phyloP scores from a whole-genome alignment of 2,888 invertebrate genomes.

The Lasioglossum leucozonium region DNA sequence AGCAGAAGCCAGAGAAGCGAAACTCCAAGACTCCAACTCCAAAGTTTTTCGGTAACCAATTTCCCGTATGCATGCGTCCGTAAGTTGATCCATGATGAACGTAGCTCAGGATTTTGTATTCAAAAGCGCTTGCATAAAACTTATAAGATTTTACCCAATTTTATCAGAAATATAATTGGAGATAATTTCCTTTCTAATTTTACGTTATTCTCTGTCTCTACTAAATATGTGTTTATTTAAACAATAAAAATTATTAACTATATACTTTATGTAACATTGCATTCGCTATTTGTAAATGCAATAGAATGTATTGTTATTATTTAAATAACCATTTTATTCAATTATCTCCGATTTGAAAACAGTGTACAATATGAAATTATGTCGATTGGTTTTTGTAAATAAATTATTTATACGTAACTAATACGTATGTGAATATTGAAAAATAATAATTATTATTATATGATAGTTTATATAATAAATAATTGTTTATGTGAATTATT shows the following conservation, averaged over 20 bases:
- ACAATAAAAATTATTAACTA: neutral
- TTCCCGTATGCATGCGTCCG: too few species aligned
- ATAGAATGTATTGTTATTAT: constrained; percentile 4
- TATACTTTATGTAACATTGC: neutral
- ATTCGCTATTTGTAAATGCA: neutral
- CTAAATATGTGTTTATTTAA: too few species aligned
- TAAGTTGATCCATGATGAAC: too few species aligned
- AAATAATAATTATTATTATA: neutral
- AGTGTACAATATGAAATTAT: neutral
- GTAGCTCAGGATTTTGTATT: neutral
- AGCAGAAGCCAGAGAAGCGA: too few species aligned
- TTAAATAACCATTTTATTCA: constrained; percentile 14
- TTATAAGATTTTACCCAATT: too few species aligned
- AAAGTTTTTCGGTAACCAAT: too few species aligned
- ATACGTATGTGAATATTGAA: neutral
- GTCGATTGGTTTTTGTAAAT: constrained; percentile 5
- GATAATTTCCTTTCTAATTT: neutral
- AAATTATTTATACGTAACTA: neutral
- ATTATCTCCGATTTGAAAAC: neutral
- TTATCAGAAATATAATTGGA: neutral
- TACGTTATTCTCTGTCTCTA: neutral
- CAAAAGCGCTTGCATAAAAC: neutral
- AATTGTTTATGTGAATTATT: neutral
- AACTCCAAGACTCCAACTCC: too few species aligned
- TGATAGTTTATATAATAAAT: neutral